Evolutionary conservation across 2,888 invertebrate species (phyloP).

Genomic region (Tipula vernalis): DNA sequence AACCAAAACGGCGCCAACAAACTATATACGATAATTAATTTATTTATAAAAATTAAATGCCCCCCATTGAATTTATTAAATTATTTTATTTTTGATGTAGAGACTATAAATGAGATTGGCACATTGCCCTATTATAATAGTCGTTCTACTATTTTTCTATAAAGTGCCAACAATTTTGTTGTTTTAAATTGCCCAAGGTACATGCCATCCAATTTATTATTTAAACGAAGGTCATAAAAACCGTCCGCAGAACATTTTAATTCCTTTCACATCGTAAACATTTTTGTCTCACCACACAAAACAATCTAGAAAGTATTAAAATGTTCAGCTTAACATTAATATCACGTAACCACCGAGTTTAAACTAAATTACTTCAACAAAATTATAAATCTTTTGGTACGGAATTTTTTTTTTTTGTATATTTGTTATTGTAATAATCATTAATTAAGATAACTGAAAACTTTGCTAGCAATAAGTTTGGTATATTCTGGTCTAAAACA

Average conservation of each 20-base stretch:
- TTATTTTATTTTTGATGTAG: background rate
- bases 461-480: background rate
- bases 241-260: background rate
- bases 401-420: background rate
- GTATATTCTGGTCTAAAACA: background rate
- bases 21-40: background rate
- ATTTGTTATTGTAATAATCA: background rate
- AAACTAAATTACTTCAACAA: background rate
- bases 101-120: background rate
- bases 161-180: background rate
- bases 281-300: background rate
- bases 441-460: background rate
- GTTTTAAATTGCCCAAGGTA: background rate
- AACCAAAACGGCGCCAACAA: background rate
- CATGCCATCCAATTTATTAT: background rate
- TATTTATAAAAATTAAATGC: background rate
- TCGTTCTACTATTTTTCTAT: background rate
- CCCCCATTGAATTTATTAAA: background rate
- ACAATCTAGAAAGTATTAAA: background rate
- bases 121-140: background rate
- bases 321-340: background rate
- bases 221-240: background rate
- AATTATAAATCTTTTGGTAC: background rate
- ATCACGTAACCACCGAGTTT: background rate
- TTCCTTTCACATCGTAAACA: background rate